Evolutionary conservation across 2,113 vertebrate species (phyloP).

Genomic region (Gasterosteus aculeatus): DNA sequence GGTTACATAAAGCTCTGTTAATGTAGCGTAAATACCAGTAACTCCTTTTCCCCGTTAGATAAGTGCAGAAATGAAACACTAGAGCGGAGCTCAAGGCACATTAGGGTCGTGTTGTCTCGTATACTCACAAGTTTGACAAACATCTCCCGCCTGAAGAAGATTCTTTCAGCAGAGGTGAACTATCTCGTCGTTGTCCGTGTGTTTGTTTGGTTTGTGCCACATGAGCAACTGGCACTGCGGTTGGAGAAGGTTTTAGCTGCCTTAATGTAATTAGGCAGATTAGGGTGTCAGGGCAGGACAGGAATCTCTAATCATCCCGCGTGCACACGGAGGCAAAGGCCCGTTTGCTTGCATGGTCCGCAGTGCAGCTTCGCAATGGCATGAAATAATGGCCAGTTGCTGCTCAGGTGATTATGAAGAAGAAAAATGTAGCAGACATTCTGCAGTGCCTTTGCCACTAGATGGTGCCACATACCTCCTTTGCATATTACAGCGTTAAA

Average conservation of each 20-base stretch:
- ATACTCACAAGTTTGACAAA: slow-evolving; percentile 70
- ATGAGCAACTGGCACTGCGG: slow-evolving; percentile 39
- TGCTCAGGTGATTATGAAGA: neutral
- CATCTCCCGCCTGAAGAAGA: slow-evolving; percentile 34
- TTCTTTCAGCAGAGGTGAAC: slow-evolving; percentile 1
- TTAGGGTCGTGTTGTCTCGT: neutral
- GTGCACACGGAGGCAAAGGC: slow-evolving; percentile 5
- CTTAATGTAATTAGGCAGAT: slow-evolving; percentile 75
- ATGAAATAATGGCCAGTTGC: neutral
- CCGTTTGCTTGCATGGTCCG: neutral
- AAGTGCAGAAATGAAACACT: neutral
- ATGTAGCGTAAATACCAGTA: neutral
- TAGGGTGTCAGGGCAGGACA: slow-evolving; percentile 70
- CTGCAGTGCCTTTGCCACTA: slow-evolving; percentile 54
- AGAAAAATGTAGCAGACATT: neutral
- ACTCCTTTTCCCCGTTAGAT: neutral
- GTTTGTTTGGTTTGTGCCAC: slow-evolving; percentile 20
- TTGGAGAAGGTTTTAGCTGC: slow-evolving; percentile 51
- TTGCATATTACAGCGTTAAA: slow-evolving; percentile 6
- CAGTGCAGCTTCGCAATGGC: neutral
- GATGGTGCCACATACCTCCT: slow-evolving; percentile 74
- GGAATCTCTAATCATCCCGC: slow-evolving; percentile 62
- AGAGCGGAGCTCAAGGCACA: too few relatives aligned
- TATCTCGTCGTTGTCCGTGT: neutral
- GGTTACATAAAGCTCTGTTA: neutral